phyloP scores from a whole-genome alignment of 2,888 invertebrate genomes.

The Erannis defoliaria region DNA sequence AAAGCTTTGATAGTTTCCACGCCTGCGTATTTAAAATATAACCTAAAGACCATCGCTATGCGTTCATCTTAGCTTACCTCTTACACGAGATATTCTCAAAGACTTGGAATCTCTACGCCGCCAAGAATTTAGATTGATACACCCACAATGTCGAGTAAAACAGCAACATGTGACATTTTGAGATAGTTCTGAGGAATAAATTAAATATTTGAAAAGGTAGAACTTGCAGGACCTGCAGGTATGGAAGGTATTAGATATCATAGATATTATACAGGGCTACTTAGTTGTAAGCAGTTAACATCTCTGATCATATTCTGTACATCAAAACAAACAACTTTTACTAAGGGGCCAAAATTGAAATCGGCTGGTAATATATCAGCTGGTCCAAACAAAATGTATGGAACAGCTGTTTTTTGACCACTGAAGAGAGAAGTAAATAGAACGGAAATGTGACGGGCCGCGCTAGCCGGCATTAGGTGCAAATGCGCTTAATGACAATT shows the following conservation, averaged over 20 bases:
- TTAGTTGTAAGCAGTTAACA: no score
- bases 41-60: constrained; percentile 14
- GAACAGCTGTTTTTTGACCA: no score
- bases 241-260: not conserved
- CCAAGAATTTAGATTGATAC: constrained; percentile 46
- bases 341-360: no score
- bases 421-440: no score
- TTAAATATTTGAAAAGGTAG: constrained; percentile 22
- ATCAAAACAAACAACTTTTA: no score
- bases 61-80: constrained; percentile 7
- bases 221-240: not conserved
- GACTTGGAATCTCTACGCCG: constrained; percentile 26
- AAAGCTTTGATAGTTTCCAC: constrained; percentile 17
- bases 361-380: no score
- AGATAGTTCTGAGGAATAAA: constrained; percentile 23
- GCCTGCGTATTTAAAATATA: constrained; percentile 5
- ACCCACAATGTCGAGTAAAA: constrained; percentile 24
- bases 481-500: no score
- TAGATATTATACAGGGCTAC: no score
- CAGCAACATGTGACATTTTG: constrained; percentile 18
- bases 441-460: no score
- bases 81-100: constrained; percentile 13
- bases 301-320: no score
- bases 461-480: no score
- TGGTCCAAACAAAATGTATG: no score